Base-by-base conservation (phyloP, 2,888 invertebrate genomes). In the Papilio protenor region DNA sequence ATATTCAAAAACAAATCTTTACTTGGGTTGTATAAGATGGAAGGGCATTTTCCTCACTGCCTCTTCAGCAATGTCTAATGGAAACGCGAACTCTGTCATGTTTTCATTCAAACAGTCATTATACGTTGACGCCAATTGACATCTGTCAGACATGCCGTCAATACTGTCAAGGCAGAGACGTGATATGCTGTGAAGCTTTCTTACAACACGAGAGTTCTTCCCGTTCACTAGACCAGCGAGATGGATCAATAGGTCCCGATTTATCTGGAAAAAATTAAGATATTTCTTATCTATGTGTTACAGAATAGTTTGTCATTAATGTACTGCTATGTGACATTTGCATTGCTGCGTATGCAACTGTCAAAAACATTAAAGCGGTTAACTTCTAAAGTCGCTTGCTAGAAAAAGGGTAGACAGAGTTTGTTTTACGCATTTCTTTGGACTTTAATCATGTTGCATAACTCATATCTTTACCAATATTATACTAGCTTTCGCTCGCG, bases 21-120 rank as follows among this genome's bases (percentile, higher is more conserved):
- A 94, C 94, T 94, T 94, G 0, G 94, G 92, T 76, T 92, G 92
- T 85, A 93, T 93, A 3, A 94, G 86, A 85, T 94, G 94, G 77
- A 94, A 94, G 0, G 94, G 94, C 94, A 94, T 94, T 83, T 94
- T 94, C 57, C 91, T 88, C 0, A 94, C 94, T 0, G 92, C 93
- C 75, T 94, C 94, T 71, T 94, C 94, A 8, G 94, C 94, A 3
- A 94, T 89, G 8, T 94, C 94, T 1, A 94, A 82, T 0, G 94
- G 94, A 76, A 94, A 94, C 0, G 93, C 90, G 72, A 94, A 94
- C 70, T 94, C 94, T 23, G 90, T 84, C 94, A 94, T 94, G 80
- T 94, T 94, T 72, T 94, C 94, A 55, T 94, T 94, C 14, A 94
- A 80, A 76, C 94, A 94, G 83, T 94, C 94, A 71, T 94, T 94